Base-by-base conservation (phyloP, 2,797 vertebrate species). In the Phoebastria nigripes region DNA sequence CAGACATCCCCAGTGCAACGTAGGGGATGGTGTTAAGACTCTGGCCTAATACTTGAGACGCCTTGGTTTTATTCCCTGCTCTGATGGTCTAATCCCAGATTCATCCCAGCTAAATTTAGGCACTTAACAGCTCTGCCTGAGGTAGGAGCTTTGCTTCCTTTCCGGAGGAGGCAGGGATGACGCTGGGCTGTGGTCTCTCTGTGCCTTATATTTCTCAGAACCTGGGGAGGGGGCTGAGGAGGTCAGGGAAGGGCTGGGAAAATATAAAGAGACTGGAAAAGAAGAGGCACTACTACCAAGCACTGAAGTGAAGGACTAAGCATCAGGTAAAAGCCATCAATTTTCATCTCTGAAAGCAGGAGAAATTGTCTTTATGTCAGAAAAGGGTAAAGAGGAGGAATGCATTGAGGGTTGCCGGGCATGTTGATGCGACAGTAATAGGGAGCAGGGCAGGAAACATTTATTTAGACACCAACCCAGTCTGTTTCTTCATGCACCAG, bases 21-120 rank as follows among this genome's bases (percentile, higher is more conserved):
- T 4, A 71, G 56, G 0, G 22, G 39, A 83, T 76, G 81, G 82
- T 89, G 85, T 82, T 96, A 96, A 94, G 87, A 46, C 70, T 91
- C 76, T 78, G 10, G 55, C 54, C 58, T 94, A 94, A 96, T 94
- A 73, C 93, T 89, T 70, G 73, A 85, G 70, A 87, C 0, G 39
- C 41, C 69, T 74, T 73, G 72, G 51, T 93, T 95, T 93, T 95
- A 94, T 93, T 95, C 93, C n/a, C 63, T 95, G 76, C 83, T 96
- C 81, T 96, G 85, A 95, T 96, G 81, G 95, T 87, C 80, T 97
- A 95, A 96, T 94, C 95, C 91, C 69, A 93, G 89, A 76, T 70
- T 95, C 94, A 95, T 84, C 88, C 62, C 86, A 70, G 93, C 95
- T 97, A 96, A 97, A 97, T 96, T 97, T 96, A 96, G 94, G 93